Evolutionary conservation across 2,888 invertebrate species (phyloP).

Genomic region (Dasypogon diadema): DNA sequence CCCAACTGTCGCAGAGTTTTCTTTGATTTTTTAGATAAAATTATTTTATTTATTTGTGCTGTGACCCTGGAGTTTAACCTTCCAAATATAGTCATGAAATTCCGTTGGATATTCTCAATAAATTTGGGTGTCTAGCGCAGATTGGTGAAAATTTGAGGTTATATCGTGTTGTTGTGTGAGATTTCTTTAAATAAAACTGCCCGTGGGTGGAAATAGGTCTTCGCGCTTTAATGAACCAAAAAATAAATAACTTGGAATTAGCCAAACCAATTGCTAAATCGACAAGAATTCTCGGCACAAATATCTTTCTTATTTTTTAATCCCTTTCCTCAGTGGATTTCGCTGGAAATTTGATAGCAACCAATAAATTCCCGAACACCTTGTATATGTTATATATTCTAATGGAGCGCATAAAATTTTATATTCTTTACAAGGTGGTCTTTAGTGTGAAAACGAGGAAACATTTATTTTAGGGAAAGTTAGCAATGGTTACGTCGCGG

Average conservation of each 20-base stretch:
- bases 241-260: slow-evolving; percentile 41
- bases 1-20: slow-evolving; percentile 16
- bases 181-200: slow-evolving; percentile 53
- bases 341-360: slow-evolving; percentile 26
- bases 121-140: slow-evolving; percentile 19
- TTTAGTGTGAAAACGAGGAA: background rate
- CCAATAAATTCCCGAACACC: too few species aligned
- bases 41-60: slow-evolving; percentile 36
- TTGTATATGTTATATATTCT: too few species aligned
- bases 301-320: background rate
- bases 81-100: slow-evolving; percentile 51
- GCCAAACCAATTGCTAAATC: slow-evolving; percentile 31
- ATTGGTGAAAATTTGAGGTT: slow-evolving; percentile 25
- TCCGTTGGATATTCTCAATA: slow-evolving; percentile 40
- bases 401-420: too few species aligned
- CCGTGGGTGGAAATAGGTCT: slow-evolving; percentile 55
- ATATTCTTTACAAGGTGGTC: background rate
- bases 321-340: background rate
- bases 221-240: slow-evolving; percentile 26
- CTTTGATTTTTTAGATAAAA: slow-evolving; percentile 24
- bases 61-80: slow-evolving; percentile 3
- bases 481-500: slow-evolving; percentile 15
- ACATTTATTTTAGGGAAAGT: slow-evolving; percentile 26
- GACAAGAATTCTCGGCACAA: background rate
- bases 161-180: slow-evolving; percentile 50